Conservation (phyloP, 1,140 invertebrate species). For the Aphelenchoides besseyi region DNA sequence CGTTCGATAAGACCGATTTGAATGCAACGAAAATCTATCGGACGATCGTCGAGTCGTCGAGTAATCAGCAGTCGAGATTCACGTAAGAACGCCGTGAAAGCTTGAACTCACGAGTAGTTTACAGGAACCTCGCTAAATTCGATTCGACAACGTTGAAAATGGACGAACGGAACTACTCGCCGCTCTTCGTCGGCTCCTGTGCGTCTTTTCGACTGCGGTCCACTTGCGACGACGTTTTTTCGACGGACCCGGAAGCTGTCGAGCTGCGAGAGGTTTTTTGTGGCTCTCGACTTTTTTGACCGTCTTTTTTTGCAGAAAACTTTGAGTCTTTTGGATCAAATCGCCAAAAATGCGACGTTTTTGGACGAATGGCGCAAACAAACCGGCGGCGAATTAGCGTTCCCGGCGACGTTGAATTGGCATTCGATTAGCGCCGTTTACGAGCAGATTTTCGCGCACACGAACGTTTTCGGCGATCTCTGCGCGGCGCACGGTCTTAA, state of each 20-base stretch:
- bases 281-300: too few relatives aligned
- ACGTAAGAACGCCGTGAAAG: too few relatives aligned
- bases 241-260: neutral
- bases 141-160: neutral
- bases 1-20: constrained; percentile 10
- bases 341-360: neutral
- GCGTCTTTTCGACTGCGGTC: neutral
- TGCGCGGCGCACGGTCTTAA: neutral
- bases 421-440: neutral
- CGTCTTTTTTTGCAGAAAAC: neutral
- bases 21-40: neutral
- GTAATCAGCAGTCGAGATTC: neutral
- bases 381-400: neutral
- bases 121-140: neutral
- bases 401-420: neutral
- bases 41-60: neutral
- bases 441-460: neutral
- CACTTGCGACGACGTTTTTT: neutral
- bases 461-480: neutral
- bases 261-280: neutral
- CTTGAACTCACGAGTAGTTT: neutral
- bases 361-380: neutral
- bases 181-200: neutral
- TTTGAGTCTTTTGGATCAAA: neutral
- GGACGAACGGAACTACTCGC: constrained; percentile 11